Percentiles rank a stretch among this genome's conserved stretches.
These are phyloP conservation scores for Listrodromus nycthemerus DNA, from an alignment of 2,888 invertebrate species.

Conservation along the genomic window DNA sequence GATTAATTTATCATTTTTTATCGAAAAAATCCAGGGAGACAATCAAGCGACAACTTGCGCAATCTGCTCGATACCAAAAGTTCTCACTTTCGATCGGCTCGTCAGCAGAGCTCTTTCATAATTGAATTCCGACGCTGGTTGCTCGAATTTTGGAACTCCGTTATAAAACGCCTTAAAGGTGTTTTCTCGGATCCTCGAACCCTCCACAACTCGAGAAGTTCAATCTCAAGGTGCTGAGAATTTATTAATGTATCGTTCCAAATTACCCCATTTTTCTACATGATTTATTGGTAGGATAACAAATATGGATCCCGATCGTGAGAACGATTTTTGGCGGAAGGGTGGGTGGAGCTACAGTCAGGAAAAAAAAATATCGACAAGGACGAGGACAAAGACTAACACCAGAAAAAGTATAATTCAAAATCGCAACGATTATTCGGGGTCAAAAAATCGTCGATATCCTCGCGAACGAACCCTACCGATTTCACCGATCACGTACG, in stretches of 20 bases:
- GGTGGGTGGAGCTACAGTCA: slow-evolving; percentile 44
- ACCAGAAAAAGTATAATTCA: slow-evolving; percentile 1
- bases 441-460: slow-evolving; percentile 7
- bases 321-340: slow-evolving; percentile 68
- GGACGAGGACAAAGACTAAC: not conserved
- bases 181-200: slow-evolving; percentile 58
- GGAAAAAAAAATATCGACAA: slow-evolving; percentile 12
- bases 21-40: slow-evolving; percentile 29
- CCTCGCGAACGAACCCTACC: slow-evolving; percentile 8
- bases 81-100: slow-evolving; percentile 15
- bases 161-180: slow-evolving; percentile 65
- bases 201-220: slow-evolving; percentile 29
- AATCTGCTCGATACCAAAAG: slow-evolving; percentile 42
- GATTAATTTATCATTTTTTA: not conserved
- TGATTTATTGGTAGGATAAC: slow-evolving; percentile 43
- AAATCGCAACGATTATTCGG: slow-evolving; percentile 30
- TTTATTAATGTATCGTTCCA: not conserved
- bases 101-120: slow-evolving; percentile 50
- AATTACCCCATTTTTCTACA: not conserved
- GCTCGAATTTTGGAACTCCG: slow-evolving; percentile 67
- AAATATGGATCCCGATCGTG: slow-evolving; percentile 61
- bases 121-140: slow-evolving; percentile 68
- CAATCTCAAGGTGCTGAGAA: slow-evolving; percentile 43
- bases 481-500: slow-evolving; percentile 8
- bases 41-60: slow-evolving; percentile 21